Conservation (phyloP, 92 coral and sea anemone genomes). For the Isaurus tuberculatus region DNA sequence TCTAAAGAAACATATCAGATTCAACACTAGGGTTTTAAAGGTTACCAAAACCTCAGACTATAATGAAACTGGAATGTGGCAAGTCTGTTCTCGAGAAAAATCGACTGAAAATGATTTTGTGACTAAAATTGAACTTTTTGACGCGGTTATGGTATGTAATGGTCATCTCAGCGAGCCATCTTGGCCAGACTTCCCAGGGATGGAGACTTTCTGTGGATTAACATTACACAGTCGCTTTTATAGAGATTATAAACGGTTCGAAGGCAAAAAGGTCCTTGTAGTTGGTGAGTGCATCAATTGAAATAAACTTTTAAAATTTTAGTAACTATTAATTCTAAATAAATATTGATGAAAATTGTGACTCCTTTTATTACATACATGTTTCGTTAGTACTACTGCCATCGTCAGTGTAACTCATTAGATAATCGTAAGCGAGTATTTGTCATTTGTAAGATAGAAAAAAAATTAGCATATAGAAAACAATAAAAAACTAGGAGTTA, state of each 20-base stretch:
- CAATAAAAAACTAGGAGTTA: no score
- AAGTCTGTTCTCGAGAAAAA: constrained; percentile 21
- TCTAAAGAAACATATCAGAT: constrained; percentile 38
- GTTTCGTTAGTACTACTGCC: no score
- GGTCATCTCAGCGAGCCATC: constrained; percentile 62
- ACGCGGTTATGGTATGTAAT: constrained; percentile 66
- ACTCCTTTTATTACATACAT: no score
- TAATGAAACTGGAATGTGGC: constrained; percentile 52
- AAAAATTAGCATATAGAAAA: no score
- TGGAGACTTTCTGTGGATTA: constrained; percentile 41
- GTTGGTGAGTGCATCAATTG: constrained; percentile 47
- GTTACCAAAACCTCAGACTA: constrained; percentile 42
- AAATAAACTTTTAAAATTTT: neutral
- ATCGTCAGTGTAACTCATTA: no score
- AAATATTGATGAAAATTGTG: no score
- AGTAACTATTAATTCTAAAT: no score
- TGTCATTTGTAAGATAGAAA: no score
- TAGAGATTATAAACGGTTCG: constrained; percentile 37
- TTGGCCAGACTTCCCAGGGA: constrained; percentile 53
- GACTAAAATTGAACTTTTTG: constrained; percentile 42
- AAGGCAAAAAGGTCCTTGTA: constrained; percentile 55
- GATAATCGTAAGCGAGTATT: no score
- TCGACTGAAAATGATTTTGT: neutral
- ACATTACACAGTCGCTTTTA: constrained; percentile 57
- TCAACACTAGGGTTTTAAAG: constrained; percentile 34